A percentile compares a stretch with the other conserved stretches of the same genome.
Evolutionary conservation across 2,888 invertebrate species (phyloP).

Genomic region (Ctena decussata): DNA sequence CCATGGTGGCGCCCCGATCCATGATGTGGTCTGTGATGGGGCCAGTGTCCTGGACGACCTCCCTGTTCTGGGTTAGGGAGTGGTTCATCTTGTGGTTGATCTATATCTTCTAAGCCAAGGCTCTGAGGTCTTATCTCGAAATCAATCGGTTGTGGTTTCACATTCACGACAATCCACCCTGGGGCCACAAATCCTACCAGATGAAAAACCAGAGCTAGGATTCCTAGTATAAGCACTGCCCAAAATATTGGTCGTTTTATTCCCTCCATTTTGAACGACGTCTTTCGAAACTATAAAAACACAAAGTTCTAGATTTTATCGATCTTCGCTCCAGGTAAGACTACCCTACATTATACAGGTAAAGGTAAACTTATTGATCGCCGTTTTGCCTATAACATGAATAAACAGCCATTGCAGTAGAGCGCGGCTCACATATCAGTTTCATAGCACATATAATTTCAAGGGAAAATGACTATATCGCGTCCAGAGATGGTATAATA

Average conservation of each 20-base stretch:
- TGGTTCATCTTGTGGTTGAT: no score
- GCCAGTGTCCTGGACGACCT: neutral
- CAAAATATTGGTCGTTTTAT: constrained; percentile 13
- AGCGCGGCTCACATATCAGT: no score
- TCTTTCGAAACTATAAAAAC: neutral
- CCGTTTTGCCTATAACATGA: no score
- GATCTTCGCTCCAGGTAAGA: constrained; percentile 42
- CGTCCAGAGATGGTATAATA: no score
- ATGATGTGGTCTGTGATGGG: neutral
- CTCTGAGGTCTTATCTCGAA: neutral
- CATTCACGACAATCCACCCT: constrained; percentile 49
- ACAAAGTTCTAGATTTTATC: neutral
- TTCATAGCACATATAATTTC: no score
- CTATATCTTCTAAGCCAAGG: neutral
- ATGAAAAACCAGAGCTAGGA: constrained; percentile 36
- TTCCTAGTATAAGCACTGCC: constrained; percentile 25
- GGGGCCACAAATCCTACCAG: constrained; percentile 38
- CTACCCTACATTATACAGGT: constrained; percentile 45
- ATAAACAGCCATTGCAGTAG: no score
- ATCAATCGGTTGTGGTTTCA: neutral
- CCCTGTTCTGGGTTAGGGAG: neutral
- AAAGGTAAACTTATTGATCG: no score
- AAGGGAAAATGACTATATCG: no score
- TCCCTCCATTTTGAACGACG: neutral
- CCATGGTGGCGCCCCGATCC: neutral